phyloP scores from a whole-genome alignment of 2,888 invertebrate genomes.

The Congeria kusceri region DNA sequence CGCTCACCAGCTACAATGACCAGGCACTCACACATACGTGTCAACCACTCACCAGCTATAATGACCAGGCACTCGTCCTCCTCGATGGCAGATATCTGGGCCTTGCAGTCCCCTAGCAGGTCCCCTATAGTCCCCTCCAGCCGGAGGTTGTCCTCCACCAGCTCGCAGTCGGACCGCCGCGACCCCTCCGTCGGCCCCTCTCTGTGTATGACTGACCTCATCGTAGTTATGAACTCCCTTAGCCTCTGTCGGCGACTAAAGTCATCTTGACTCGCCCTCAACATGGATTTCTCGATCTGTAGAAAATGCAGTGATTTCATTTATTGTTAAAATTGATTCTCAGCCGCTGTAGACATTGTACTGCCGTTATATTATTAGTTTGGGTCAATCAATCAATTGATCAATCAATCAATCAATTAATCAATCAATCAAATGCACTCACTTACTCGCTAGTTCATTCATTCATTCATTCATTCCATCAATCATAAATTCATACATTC shows the following conservation, averaged over 20 bases:
- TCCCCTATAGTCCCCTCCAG: slow-evolving; percentile 65
- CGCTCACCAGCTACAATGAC: slow-evolving; percentile 71
- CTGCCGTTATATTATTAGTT: too few species aligned
- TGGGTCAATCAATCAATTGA: too few species aligned
- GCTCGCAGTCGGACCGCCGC: slow-evolving; percentile 34
- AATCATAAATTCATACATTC: too few species aligned
- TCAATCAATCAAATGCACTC: too few species aligned
- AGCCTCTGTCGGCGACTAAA: slow-evolving; percentile 58
- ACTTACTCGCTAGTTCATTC: too few species aligned
- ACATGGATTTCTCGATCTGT: slow-evolving; percentile 67
- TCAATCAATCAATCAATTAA: too few species aligned
- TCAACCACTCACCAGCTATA: slow-evolving; percentile 67
- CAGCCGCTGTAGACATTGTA: too few species aligned
- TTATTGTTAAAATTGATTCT: too few species aligned
- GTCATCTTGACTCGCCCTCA: slow-evolving; percentile 57
- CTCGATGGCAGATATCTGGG: slow-evolving; percentile 49
- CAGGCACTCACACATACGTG: slow-evolving; percentile 13
- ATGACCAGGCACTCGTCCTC: slow-evolving; percentile 70
- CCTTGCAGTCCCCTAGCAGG: slow-evolving; percentile 61
- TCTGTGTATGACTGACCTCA: slow-evolving; percentile 44
- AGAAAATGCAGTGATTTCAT: too few species aligned
- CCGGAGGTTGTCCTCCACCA: slow-evolving; percentile 59
- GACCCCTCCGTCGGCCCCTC: slow-evolving; percentile 39
- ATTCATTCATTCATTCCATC: too few species aligned
- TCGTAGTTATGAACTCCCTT: slow-evolving; percentile 53